Conservation (phyloP, 1,140 invertebrate genomes). For the Pseudobourletiella spinata region DNA sequence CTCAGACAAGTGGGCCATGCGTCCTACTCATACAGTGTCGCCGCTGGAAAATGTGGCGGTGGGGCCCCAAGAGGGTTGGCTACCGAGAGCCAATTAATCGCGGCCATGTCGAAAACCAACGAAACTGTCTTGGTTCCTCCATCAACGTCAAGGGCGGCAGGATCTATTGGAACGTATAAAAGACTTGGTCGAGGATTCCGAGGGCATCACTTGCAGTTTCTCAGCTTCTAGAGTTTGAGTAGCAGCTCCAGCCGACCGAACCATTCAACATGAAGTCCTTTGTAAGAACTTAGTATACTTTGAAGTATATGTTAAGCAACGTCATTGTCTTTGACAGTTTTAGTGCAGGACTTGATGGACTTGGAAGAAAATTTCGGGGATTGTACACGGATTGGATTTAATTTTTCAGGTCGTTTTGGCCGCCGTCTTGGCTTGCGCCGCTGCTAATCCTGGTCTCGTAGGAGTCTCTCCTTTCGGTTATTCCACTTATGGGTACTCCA, state of each 20-base stretch:
- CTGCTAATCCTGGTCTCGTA: constrained; percentile 17
- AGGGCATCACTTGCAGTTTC: not conserved
- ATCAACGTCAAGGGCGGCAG: too few species aligned
- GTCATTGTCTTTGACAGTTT: not conserved
- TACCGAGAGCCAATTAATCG: too few species aligned
- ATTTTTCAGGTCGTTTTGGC: constrained; percentile 24
- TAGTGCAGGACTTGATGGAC: not conserved
- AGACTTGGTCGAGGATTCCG: too few species aligned
- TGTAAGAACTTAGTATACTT: not conserved
- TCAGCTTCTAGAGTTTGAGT: not conserved
- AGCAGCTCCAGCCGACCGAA: not conserved
- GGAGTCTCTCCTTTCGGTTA: not conserved
- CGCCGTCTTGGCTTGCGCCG: constrained; percentile 24
- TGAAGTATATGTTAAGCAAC: not conserved
- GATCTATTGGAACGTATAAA: too few species aligned
- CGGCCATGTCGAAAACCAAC: too few species aligned
- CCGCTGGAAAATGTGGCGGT: too few species aligned
- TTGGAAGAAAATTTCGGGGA: not conserved
- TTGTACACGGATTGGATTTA: not conserved
- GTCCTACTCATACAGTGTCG: too few species aligned
- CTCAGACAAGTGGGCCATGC: too few species aligned
- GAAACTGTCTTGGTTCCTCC: too few species aligned
- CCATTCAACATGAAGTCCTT: not conserved
- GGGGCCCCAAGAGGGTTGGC: too few species aligned
- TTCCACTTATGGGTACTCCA: constrained; percentile 1